Base-by-base conservation (phyloP, 2,113 vertebrate genomes). In the Litocranius walleri region DNA sequence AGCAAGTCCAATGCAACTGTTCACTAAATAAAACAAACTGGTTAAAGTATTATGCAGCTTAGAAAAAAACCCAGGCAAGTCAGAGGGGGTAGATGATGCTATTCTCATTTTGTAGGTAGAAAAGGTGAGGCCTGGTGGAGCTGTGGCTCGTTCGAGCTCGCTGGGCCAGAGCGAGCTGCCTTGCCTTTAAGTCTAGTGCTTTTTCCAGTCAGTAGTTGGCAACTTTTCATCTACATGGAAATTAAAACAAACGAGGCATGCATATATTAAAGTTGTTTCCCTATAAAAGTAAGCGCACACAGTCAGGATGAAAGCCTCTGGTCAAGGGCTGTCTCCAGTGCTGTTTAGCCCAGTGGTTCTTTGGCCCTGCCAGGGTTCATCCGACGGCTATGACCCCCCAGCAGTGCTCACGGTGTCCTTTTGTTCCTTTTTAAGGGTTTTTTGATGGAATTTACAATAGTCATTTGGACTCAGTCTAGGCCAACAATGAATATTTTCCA, bases 321-420 rank as follows among this genome's bases (percentile, higher is more conserved):
- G 16, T 14, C 33, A 59, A 8, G 50, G n/a, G 9, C 48, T 30
- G 4, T 50, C n/a, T 59, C 54, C 54, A 13, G 7, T 6, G 77
- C 45, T 19, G 12, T 12, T 30, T 16, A 40, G 27, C 11, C 15
- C 3, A 7, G 4, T 43, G 56, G 11, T 8, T 16, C 67, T 54
- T 11, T 15, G 33, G 40, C 17, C 33, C 16, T 43, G 12, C 16
- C 57, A 6, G 56, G 48, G 36, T 2, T 13, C 40, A 3, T 12
- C 62, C 16, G 7, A 43, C 0, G 19, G 59, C 29, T 0, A 0
- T 7, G 27, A 59, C 30, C 21, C 43, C 11, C 25, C n/a, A 40
- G 27, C 30, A 8, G 29, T 52, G n/a, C 17, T 21, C 61, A 19
- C 7, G 5, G 3, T 23, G 50, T n/a, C 6, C 59, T 62, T 88